Evolutionary conservation across 2,797 vertebrate species (phyloP), one percentile per base, ranked within the genome.

Genomic region (Pelodytes ibericus): DNA sequence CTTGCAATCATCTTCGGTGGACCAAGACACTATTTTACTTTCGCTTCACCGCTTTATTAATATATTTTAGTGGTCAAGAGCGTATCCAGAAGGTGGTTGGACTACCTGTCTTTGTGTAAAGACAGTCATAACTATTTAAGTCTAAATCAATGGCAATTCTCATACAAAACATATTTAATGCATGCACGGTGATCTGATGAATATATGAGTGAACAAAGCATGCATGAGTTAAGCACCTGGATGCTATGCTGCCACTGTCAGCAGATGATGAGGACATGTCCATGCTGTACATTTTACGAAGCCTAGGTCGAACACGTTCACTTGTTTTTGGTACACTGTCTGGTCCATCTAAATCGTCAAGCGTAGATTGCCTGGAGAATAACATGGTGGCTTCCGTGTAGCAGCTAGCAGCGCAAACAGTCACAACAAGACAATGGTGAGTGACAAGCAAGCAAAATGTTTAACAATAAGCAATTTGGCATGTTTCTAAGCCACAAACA

Each of bases 311-410:
- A 83, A 95, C 92, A 0, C 97, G 96, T 89, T 99, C 96, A 84
- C 97, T 99, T 90, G 96, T 99, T 96, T 95, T 98, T 89, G 95
- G 98, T 89, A 98, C 92, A 87, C 86, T 87, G 83, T 96, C 94
- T 78, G 93, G 92, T 82, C 92, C 94, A 80, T 99, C 98, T 87
- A 98, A 92, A 88, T 99, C 96, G 87, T 99, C 98, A 91, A 99
- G 92, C 51, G 98, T 98, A 90, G 96, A 98, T 87, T 99, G 96
- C 84, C 96, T 96, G 82, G 97, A 99, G 85, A 98, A 94, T 87
- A 99, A 93, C 85, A 94, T 96, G 92, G 97, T 99, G 90, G 96
- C 96, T 85, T 98, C 97, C 74, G 98, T 99, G 92, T 89, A 94
- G 89, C 91, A 96, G 84, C 98, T 99, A 95, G 92, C 89, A 91